Percentiles rank a stretch among this genome's conserved stretches.
Conservation (phyloP, 2,888 invertebrate genomes). For the Acholoe squamosa region DNA sequence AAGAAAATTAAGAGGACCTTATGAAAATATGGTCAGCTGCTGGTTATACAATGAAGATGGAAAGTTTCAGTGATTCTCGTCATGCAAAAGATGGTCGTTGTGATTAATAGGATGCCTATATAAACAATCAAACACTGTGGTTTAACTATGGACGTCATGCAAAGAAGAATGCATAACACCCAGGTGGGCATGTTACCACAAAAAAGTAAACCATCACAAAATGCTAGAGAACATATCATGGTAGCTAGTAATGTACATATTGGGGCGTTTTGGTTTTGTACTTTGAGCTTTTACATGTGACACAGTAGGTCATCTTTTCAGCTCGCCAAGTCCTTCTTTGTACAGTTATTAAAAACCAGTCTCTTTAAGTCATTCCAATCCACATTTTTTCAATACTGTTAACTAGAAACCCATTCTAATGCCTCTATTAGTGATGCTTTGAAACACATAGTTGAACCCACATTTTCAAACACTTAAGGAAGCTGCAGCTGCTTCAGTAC, state of each 20-base stretch:
- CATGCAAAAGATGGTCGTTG: too few relatives aligned
- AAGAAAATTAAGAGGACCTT: too few relatives aligned
- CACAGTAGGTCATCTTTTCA: not conserved
- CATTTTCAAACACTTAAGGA: not conserved
- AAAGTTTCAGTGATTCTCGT: too few relatives aligned
- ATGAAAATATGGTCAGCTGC: too few relatives aligned
- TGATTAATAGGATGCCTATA: too few relatives aligned
- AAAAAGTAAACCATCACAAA: not conserved
- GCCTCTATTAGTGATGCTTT: not conserved
- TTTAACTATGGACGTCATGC: too few relatives aligned
- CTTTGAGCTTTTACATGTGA: not conserved
- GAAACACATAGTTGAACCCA: not conserved
- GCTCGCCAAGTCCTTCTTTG: not conserved
- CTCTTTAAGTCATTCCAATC: not conserved
- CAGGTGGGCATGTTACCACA: not conserved
- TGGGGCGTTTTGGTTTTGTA: not conserved
- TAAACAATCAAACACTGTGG: too few relatives aligned
- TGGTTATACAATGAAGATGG: too few relatives aligned
- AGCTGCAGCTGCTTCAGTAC: not conserved
- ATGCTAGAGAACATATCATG: conserved; percentile 23
- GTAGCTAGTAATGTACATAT: conserved; percentile 24
- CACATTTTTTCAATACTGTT: not conserved
- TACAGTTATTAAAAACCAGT: not conserved
- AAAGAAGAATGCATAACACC: too few relatives aligned
- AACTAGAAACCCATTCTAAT: not conserved